These are phyloP conservation scores for Oligia fasciuncula DNA, from an alignment of 2,888 invertebrate genomes.

Conservation along the genomic window DNA sequence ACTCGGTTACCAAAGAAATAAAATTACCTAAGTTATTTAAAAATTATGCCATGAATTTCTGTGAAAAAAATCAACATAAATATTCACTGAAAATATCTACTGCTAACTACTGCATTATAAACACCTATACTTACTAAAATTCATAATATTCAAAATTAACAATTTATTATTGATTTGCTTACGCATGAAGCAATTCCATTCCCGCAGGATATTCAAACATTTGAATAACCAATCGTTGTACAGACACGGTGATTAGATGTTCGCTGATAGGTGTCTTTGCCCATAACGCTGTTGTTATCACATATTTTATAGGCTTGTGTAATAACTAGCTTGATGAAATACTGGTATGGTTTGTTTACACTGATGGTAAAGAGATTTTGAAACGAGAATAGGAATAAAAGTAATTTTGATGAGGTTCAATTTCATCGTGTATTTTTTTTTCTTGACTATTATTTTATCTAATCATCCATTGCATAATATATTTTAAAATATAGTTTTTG, in stretches of 20 bases:
- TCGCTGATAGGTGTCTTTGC: conserved; percentile 52
- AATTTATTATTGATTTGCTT: conserved; percentile 50
- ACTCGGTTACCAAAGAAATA: not conserved
- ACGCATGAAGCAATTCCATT: conserved; percentile 47
- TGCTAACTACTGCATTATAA: not conserved
- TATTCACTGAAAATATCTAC: not conserved
- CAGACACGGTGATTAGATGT: conserved; percentile 55
- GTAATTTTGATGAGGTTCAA: not conserved
- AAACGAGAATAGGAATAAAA: not conserved
- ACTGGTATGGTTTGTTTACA: conserved; percentile 25
- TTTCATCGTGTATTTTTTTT: not conserved
- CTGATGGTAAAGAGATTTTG: not conserved
- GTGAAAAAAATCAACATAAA: not conserved
- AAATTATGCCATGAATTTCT: not conserved
- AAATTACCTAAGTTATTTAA: too few relatives aligned
- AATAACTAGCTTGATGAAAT: conserved; percentile 41
- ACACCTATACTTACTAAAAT: conserved; percentile 1
- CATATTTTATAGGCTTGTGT: conserved; percentile 50
- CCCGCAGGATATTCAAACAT: conserved; percentile 65
- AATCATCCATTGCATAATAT: not conserved
- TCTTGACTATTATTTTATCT: not conserved
- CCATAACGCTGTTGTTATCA: conserved; percentile 46
- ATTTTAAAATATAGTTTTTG: not conserved
- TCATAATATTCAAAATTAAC: conserved; percentile 5
- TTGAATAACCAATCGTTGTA: conserved; percentile 64